Evolutionary conservation across 2,113 vertebrate genomes (phyloP).

Genomic region (Hippocampus zosterae): DNA sequence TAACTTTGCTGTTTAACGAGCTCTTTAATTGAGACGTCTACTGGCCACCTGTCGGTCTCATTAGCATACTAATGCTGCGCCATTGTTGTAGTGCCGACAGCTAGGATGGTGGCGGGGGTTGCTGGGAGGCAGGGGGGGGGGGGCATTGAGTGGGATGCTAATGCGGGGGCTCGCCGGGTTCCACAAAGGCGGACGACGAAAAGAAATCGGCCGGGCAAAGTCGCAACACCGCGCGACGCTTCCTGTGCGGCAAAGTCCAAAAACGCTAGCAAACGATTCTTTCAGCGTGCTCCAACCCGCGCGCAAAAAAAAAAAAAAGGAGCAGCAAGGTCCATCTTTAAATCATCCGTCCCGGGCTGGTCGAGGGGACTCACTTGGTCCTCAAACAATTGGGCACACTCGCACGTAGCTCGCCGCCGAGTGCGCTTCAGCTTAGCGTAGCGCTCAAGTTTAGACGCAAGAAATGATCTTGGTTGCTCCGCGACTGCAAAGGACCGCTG

Average conservation of each 20-base stretch:
- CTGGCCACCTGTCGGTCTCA: slow-evolving; percentile 99
- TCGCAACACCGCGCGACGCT: slow-evolving; percentile 25
- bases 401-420: too few species aligned
- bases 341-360: too few species aligned
- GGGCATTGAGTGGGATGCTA: background rate
- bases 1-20: slow-evolving; percentile 99
- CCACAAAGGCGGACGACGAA: slow-evolving; percentile 3
- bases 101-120: slow-evolving; percentile 55
- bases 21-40: slow-evolving; percentile 99
- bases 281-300: too few species aligned
- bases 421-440: too few species aligned
- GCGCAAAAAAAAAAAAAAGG: too few species aligned
- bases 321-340: too few species aligned
- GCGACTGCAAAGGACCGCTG: too few species aligned
- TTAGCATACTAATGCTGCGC: slow-evolving; percentile 99
- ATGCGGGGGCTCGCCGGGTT: background rate
- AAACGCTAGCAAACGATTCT: too few species aligned
- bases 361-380: too few species aligned
- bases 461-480: too few species aligned
- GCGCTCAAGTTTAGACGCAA: too few species aligned
- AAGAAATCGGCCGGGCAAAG: background rate
- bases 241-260: background rate
- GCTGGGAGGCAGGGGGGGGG: background rate
- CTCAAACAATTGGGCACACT: too few species aligned
- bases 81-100: slow-evolving; percentile 97